Percentiles rank a stretch among this genome's conserved stretches.
phyloP scores from a whole-genome alignment of 1,140 invertebrate genomes.

The Hycleus phaleratus region DNA sequence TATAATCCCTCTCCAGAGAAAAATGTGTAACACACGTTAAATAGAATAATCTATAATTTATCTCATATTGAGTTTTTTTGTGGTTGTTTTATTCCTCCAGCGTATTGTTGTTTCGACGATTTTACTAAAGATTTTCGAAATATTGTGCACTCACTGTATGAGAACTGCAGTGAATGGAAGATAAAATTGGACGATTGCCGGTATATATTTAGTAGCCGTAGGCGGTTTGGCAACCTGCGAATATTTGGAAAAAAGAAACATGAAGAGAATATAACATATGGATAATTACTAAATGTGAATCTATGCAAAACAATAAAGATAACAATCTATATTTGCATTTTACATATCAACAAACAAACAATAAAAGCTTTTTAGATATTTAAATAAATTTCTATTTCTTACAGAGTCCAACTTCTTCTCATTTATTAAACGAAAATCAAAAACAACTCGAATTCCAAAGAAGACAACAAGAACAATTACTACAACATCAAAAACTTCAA shows the following conservation, averaged over 20 bases:
- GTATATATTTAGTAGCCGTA: conserved; percentile 40
- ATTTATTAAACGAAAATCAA: conserved; percentile 38
- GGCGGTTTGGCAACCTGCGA: conserved; percentile 41
- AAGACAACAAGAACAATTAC: conserved; percentile 44
- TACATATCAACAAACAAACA: background rate
- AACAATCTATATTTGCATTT: background rate
- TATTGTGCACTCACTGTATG: conserved; percentile 9
- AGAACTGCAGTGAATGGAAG: conserved; percentile 39
- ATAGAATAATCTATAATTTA: too few relatives aligned
- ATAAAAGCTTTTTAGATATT: background rate
- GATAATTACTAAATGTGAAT: conserved; percentile 25
- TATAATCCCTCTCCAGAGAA: too few relatives aligned
- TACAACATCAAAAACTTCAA: conserved; percentile 48
- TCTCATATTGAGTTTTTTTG: too few relatives aligned
- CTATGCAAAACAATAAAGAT: too few relatives aligned
- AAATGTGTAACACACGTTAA: too few relatives aligned
- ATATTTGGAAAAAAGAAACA: conserved; percentile 36
- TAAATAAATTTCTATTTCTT: conserved; percentile 18
- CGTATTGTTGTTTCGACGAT: background rate
- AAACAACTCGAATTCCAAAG: conserved; percentile 42
- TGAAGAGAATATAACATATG: conserved; percentile 37
- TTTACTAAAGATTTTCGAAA: background rate
- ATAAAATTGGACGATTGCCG: conserved; percentile 39
- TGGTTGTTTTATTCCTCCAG: too few relatives aligned
- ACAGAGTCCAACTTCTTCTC: conserved; percentile 33